Conservation (phyloP, 2,888 invertebrate species). For the Malacosoma neustria region DNA sequence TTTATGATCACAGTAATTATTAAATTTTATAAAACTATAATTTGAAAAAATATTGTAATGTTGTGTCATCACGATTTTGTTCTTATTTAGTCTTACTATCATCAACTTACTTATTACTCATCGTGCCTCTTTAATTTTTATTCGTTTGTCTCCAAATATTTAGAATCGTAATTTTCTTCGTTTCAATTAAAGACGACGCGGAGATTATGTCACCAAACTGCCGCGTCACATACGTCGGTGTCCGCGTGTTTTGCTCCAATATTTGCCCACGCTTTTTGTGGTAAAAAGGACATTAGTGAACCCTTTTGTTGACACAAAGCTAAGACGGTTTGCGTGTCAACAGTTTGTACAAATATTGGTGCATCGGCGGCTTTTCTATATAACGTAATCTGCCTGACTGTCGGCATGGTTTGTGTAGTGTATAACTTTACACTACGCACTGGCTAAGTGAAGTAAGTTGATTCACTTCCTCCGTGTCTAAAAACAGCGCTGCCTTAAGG, state of each 20-base stretch:
- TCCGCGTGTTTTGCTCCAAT: slow-evolving; percentile 29
- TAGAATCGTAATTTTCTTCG: too few relatives aligned
- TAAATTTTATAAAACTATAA: too few relatives aligned
- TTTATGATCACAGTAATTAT: too few relatives aligned
- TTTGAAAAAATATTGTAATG: too few relatives aligned
- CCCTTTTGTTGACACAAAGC: slow-evolving; percentile 65
- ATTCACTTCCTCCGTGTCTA: background rate
- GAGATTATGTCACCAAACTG: background rate
- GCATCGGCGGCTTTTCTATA: slow-evolving; percentile 58
- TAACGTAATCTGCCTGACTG: slow-evolving; percentile 48
- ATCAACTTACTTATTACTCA: too few relatives aligned
- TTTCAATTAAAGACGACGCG: too few relatives aligned
- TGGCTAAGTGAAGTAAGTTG: slow-evolving; percentile 28
- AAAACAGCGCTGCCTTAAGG: too few relatives aligned
- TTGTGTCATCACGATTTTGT: too few relatives aligned
- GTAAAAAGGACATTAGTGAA: slow-evolving; percentile 73
- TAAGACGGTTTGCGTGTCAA: slow-evolving; percentile 73
- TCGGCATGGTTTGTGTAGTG: slow-evolving; percentile 21
- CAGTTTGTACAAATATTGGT: slow-evolving; percentile 58
- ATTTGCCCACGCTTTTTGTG: slow-evolving; percentile 64
- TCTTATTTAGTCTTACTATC: too few relatives aligned
- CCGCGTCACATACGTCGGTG: background rate
- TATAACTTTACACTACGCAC: slow-evolving; percentile 32
- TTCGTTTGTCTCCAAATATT: too few relatives aligned
- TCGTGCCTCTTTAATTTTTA: too few relatives aligned